phyloP scores from a whole-genome alignment of 2,113 vertebrate species.

The Stegostoma tigrinum region DNA sequence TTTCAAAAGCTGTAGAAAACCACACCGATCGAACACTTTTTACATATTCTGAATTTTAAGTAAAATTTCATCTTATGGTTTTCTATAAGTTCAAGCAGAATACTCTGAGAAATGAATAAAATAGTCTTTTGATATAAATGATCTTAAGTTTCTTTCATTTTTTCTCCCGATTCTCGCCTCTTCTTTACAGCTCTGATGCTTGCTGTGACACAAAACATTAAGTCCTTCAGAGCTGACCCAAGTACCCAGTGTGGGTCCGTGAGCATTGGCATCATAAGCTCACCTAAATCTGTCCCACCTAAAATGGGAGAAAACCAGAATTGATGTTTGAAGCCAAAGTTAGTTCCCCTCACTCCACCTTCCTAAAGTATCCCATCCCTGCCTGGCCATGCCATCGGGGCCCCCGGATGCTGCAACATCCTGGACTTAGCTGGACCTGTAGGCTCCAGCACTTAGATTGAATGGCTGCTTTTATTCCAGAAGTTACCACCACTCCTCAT shows the following conservation, averaged over 20 bases:
- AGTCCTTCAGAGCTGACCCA: neutral
- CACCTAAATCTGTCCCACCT: neutral
- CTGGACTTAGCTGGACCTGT: too few relatives aligned
- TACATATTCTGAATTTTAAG: conserved; percentile 16
- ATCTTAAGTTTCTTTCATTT: neutral
- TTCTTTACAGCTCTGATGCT: neutral
- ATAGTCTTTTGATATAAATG: neutral
- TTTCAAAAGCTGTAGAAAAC: conserved; percentile 49
- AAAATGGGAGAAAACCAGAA: neutral
- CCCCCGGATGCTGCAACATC: too few relatives aligned
- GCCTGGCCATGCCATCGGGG: too few relatives aligned
- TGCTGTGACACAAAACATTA: neutral
- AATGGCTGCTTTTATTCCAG: too few relatives aligned
- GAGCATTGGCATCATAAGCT: neutral
- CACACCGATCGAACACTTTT: neutral
- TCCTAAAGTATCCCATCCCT: too few relatives aligned
- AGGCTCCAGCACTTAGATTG: too few relatives aligned
- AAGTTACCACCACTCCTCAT: too few relatives aligned
- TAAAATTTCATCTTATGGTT: neutral
- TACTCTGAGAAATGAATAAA: neutral
- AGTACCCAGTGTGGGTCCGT: neutral
- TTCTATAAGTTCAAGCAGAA: neutral
- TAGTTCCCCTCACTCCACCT: too few relatives aligned
- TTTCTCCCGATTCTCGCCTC: neutral
- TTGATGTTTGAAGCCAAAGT: neutral